A percentile compares a stretch with the other conserved stretches of the same genome.
Conservation (phyloP, 2,797 vertebrate genomes). For the Darevskia nairensis region DNA sequence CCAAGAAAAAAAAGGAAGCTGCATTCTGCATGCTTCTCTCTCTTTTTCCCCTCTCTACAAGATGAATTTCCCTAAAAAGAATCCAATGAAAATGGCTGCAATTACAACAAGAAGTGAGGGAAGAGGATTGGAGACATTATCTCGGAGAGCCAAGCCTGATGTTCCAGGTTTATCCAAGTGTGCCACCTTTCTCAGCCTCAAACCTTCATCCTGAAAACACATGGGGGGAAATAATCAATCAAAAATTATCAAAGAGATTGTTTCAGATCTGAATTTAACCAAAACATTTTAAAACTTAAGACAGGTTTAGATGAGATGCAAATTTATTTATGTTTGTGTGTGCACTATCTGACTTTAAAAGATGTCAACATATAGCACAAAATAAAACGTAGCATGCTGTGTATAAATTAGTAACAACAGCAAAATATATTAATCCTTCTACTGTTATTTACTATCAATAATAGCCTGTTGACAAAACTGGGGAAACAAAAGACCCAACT, state of each 20-base stretch:
- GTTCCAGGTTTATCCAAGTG: slow-evolving; percentile 89
- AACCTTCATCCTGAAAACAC: slow-evolving; percentile 89
- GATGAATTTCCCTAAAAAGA: slow-evolving; percentile 99
- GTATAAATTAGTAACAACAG: neutral
- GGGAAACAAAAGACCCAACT: neutral
- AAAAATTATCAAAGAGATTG: neutral
- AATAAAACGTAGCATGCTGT: neutral
- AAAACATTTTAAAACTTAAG: neutral
- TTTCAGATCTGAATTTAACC: neutral
- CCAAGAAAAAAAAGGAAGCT: slow-evolving; percentile 76
- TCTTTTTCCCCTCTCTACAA: slow-evolving; percentile 87
- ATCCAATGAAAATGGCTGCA: slow-evolving; percentile 99
- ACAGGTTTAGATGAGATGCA: neutral
- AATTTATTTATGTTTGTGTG: neutral
- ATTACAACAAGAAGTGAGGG: slow-evolving; percentile 98
- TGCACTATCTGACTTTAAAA: neutral
- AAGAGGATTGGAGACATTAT: slow-evolving; percentile 89
- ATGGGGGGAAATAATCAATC: slow-evolving; percentile 34
- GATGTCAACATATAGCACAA: neutral
- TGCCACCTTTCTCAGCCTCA: slow-evolving; percentile 91
- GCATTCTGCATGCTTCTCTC: slow-evolving; percentile 86
- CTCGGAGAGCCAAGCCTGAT: slow-evolving; percentile 86
- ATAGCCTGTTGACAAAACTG: neutral
- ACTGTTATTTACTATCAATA: neutral
- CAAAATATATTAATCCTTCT: neutral